Conservation (phyloP, 2,113 vertebrate genomes). For the Onychostruthus taczanowskii region DNA sequence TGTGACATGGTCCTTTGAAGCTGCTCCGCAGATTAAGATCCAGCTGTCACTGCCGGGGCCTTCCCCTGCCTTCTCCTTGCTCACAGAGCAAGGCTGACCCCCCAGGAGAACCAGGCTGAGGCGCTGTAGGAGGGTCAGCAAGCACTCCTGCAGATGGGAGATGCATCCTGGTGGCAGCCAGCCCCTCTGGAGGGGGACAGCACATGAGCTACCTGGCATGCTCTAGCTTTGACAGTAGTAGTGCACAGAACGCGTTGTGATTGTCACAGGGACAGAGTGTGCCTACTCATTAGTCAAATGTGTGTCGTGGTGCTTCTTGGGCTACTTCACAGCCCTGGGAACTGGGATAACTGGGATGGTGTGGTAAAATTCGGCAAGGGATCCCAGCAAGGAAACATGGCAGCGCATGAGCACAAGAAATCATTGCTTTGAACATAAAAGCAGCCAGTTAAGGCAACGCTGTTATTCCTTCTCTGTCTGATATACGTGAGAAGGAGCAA, state of each 20-base stretch:
- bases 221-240: background rate
- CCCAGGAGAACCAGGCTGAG: background rate
- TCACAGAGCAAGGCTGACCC: fast-evolving
- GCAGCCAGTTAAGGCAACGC: background rate
- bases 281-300: background rate
- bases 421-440: conserved; percentile 17
- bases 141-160: background rate
- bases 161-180: background rate
- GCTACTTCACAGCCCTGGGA: background rate
- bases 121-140: background rate
- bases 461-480: background rate
- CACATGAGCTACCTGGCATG: background rate
- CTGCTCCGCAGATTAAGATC: background rate
- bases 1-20: background rate
- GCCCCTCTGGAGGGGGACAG: background rate
- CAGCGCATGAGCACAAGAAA: background rate
- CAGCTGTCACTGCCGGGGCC: background rate
- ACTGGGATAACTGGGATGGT: background rate
- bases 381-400: background rate
- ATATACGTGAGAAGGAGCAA: conserved; percentile 19
- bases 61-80: background rate
- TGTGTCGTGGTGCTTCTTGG: background rate
- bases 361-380: background rate
- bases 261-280: background rate
- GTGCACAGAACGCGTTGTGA: background rate